phyloP scores from a whole-genome alignment of 2,888 invertebrate species.

The Sinotaia quadrata region DNA sequence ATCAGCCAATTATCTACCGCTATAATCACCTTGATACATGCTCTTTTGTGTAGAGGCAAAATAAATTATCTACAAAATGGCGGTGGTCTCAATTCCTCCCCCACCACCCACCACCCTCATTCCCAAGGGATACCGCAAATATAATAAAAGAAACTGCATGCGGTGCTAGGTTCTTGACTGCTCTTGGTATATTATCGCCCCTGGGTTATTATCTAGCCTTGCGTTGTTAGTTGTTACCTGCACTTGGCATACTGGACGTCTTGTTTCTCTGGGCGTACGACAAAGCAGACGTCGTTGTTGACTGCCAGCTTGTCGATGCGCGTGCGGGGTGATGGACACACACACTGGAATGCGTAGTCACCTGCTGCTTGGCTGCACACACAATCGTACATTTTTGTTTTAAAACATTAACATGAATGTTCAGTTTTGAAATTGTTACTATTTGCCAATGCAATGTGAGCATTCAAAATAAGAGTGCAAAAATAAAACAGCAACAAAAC shows the following conservation, averaged over 20 bases:
- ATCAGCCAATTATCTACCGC: too few relatives aligned
- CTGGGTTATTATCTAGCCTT: too few relatives aligned
- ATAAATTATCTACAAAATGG: too few relatives aligned
- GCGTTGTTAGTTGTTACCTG: constrained; percentile 25
- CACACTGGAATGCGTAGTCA: constrained; percentile 22
- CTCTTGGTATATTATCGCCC: too few relatives aligned
- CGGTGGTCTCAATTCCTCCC: neutral
- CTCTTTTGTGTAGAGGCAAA: too few relatives aligned
- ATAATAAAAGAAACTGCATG: neutral
- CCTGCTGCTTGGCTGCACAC: constrained; percentile 10
- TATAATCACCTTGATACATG: too few relatives aligned
- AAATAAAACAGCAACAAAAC: too few relatives aligned
- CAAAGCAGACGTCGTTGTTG: constrained; percentile 24
- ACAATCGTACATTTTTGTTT: too few relatives aligned
- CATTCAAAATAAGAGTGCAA: too few relatives aligned
- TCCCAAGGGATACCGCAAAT: neutral
- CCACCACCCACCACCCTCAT: neutral
- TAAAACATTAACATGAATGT: too few relatives aligned
- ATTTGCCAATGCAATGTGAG: too few relatives aligned
- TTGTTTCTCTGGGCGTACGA: constrained; percentile 25
- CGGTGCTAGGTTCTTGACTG: too few relatives aligned
- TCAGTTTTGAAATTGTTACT: neutral
- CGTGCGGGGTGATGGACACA: constrained; percentile 17
- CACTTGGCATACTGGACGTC: constrained; percentile 31
- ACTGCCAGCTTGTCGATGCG: constrained; percentile 10